Evolutionary conservation across 1,140 invertebrate species (phyloP).

Genomic region (Dreissena polymorpha): DNA sequence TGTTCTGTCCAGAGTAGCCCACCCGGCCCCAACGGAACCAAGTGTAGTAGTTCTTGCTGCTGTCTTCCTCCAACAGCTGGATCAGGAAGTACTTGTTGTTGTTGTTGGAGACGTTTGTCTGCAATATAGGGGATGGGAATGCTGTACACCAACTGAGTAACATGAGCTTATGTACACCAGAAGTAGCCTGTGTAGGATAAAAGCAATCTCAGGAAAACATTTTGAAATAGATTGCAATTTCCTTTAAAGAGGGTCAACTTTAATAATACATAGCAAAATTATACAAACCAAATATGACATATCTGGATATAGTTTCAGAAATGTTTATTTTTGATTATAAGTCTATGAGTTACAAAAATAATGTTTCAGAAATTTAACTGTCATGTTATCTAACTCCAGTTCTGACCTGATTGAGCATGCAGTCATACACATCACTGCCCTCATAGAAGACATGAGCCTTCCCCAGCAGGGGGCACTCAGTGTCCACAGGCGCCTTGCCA

Average conservation of each 20-base stretch:
- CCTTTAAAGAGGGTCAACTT: too few relatives aligned
- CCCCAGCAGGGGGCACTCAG: slow-evolving; percentile 76
- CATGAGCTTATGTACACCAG: too few relatives aligned
- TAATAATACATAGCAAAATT: too few relatives aligned
- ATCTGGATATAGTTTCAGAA: too few relatives aligned
- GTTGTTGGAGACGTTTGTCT: slow-evolving; percentile 82
- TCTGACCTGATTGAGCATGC: slow-evolving; percentile 81
- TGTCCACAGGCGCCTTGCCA: slow-evolving; percentile 80
- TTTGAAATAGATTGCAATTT: too few relatives aligned
- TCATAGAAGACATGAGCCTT: slow-evolving; percentile 79
- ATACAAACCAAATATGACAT: too few relatives aligned
- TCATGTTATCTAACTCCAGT: neutral
- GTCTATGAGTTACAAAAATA: too few relatives aligned
- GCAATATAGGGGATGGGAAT: slow-evolving; percentile 17
- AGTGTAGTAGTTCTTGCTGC: slow-evolving; percentile 77
- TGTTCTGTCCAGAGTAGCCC: slow-evolving; percentile 81
- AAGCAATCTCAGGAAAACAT: too few relatives aligned
- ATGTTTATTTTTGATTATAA: too few relatives aligned
- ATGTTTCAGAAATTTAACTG: too few relatives aligned
- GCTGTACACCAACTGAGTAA: too few relatives aligned
- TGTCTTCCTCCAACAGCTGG: slow-evolving; percentile 81
- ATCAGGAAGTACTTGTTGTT: slow-evolving; percentile 84
- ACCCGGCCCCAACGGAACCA: slow-evolving; percentile 83
- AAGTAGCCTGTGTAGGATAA: too few relatives aligned
- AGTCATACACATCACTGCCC: slow-evolving; percentile 80